Conservation (phyloP, 2,113 vertebrate species). For the Melanostigma gelatinosum region DNA sequence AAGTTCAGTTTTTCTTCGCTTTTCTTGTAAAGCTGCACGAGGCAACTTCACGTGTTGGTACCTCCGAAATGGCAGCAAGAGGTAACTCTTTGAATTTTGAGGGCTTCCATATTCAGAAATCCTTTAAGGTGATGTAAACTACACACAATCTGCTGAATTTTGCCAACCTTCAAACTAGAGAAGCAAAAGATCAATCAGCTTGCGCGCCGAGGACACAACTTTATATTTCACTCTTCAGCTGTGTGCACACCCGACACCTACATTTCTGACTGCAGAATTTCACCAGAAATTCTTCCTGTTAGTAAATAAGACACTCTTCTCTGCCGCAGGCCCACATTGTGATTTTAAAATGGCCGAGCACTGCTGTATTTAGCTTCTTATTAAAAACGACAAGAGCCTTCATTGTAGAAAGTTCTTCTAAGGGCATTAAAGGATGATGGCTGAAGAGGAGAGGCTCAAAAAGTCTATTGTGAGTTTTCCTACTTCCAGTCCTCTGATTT, state of each 20-base stretch:
- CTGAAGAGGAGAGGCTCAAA: slow-evolving; percentile 22
- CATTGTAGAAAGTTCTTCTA: slow-evolving; percentile 23
- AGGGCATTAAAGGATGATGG: slow-evolving; percentile 27
- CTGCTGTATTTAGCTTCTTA: slow-evolving; percentile 23
- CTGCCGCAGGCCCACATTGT: neutral
- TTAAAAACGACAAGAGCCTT: slow-evolving; percentile 37
- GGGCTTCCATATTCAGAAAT: slow-evolving; percentile 18
- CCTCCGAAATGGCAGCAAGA: slow-evolving; percentile 55
- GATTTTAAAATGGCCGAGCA: slow-evolving; percentile 32
- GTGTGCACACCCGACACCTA: slow-evolving; percentile 8
- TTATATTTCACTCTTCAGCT: slow-evolving; percentile 32
- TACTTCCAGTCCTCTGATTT: slow-evolving; percentile 17
- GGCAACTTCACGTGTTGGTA: slow-evolving; percentile 37
- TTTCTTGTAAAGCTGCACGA: slow-evolving; percentile 21
- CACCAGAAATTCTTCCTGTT: neutral
- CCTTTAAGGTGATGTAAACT: slow-evolving; percentile 37
- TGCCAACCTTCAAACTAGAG: slow-evolving; percentile 12
- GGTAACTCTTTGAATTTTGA: slow-evolving; percentile 14
- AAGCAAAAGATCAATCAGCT: slow-evolving; percentile 17
- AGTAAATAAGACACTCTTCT: slow-evolving; percentile 17
- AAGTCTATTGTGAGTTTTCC: slow-evolving; percentile 15
- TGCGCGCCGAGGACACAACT: slow-evolving; percentile 19
- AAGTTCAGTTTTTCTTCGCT: slow-evolving; percentile 25
- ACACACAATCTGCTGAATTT: slow-evolving; percentile 18
- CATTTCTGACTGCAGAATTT: slow-evolving; percentile 20